Evolutionary conservation across 1,140 invertebrate species (phyloP).

Genomic region (Drosophila fuyamai): DNA sequence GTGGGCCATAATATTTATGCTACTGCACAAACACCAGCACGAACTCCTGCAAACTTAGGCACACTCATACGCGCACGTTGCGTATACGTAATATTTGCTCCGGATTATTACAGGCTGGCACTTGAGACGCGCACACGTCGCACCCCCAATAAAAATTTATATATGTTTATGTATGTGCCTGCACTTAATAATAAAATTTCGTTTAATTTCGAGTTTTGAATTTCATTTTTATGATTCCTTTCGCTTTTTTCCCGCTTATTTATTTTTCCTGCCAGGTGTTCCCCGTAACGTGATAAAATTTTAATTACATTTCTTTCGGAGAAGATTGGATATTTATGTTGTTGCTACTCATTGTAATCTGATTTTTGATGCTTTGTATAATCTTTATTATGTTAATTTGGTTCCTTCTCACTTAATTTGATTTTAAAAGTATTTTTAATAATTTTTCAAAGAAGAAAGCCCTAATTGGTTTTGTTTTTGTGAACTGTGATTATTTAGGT

Average conservation of each 20-base stretch:
- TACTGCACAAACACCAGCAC: conserved; percentile 17
- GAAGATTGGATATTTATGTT: conserved; percentile 35
- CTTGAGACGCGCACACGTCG: conserved; percentile 58
- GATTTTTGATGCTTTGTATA: background rate
- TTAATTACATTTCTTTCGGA: conserved; percentile 55
- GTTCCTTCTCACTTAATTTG: background rate
- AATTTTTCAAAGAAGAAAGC: no score
- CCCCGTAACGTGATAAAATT: conserved; percentile 61
- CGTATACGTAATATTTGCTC: conserved; percentile 74
- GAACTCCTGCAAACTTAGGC: conserved; percentile 19
- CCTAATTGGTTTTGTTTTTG: no score
- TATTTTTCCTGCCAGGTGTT: conserved; percentile 56
- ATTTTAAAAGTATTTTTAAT: background rate
- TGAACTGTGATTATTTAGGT: no score
- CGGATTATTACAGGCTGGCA: conserved; percentile 70
- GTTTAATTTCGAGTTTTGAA: conserved; percentile 78
- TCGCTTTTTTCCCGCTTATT: conserved; percentile 23
- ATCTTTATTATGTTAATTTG: background rate
- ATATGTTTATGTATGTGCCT: conserved; percentile 36
- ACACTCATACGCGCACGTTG: conserved; percentile 35
- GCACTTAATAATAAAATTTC: conserved; percentile 74
- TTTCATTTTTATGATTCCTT: conserved; percentile 63
- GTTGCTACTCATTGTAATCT: conserved; percentile 24
- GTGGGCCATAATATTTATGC: conserved; percentile 69
- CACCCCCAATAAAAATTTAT: conserved; percentile 60